A percentile compares a stretch with the other conserved stretches of the same genome.
Conservation (phyloP, 35 echinoderm and acorn worm genomes). For the Apostichopus californicus region DNA sequence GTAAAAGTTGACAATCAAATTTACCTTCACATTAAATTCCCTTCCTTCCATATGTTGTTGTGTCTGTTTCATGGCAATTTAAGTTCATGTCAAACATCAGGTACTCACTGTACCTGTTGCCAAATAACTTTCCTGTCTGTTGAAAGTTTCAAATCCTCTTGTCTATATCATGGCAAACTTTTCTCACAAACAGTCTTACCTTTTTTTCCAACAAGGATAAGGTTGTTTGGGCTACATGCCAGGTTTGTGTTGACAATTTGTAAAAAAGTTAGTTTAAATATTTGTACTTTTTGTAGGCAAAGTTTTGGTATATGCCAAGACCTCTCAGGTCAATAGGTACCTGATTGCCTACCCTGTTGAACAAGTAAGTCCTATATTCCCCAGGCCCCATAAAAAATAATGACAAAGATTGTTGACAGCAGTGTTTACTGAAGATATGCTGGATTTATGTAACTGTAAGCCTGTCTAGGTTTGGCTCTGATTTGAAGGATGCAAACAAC, state of each 20-base stretch:
- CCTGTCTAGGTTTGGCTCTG: too few species aligned
- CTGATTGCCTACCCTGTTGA: too few species aligned
- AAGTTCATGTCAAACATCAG: not conserved
- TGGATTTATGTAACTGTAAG: too few species aligned
- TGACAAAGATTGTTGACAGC: too few species aligned
- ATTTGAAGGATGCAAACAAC: too few species aligned
- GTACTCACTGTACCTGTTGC: not conserved
- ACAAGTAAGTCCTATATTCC: not conserved
- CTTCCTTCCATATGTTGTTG: not conserved
- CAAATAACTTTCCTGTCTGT: not conserved
- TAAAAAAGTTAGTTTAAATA: not conserved
- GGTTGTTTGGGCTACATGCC: not conserved
- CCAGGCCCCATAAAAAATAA: not conserved
- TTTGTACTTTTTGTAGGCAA: not conserved
- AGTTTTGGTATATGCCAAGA: not conserved
- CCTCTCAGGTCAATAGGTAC: not conserved
- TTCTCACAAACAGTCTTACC: not conserved
- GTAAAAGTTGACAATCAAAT: not conserved
- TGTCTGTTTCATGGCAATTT: slow-evolving; percentile 1
- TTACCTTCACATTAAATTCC: not conserved
- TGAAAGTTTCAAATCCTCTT: not conserved
- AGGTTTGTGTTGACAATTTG: not conserved
- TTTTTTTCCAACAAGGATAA: not conserved
- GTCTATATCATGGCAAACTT: not conserved
- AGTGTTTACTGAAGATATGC: too few species aligned